A percentile compares a stretch with the other conserved stretches of the same genome.
phyloP scores from a whole-genome alignment of 2,797 vertebrate genomes.

The Danio kyathit region DNA sequence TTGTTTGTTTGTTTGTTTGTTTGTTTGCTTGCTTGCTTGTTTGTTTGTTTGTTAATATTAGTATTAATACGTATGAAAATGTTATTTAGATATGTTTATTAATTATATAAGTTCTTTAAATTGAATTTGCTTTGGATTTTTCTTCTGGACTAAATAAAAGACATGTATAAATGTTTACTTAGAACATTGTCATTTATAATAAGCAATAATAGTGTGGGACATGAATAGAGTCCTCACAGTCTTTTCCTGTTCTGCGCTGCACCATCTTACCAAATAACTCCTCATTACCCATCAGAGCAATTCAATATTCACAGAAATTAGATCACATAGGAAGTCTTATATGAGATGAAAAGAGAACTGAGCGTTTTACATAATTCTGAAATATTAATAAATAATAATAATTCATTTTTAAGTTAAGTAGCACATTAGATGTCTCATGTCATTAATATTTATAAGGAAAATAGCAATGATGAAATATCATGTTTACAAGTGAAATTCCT shows the following conservation, averaged over 20 bases:
- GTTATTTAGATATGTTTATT: too few species aligned
- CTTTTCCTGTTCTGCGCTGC: background rate
- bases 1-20: too few species aligned
- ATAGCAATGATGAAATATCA: conserved; percentile 5
- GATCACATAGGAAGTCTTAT: background rate
- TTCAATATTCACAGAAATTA: background rate
- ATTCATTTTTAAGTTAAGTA: conserved; percentile 1
- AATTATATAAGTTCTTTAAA: background rate
- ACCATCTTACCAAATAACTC: background rate
- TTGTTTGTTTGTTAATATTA: too few species aligned
- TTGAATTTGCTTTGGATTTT: background rate
- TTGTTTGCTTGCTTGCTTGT: too few species aligned
- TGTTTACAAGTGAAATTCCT: background rate
- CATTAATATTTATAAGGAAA: conserved; percentile 7
- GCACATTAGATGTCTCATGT: background rate
- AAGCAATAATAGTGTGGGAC: background rate
- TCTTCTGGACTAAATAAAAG: background rate
- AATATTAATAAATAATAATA: conserved; percentile 18
- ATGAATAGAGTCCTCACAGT: background rate
- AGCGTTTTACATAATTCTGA: background rate
- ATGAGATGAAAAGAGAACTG: background rate
- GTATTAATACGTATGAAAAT: too few species aligned
- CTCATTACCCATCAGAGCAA: conserved; percentile 6
- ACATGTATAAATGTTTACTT: background rate
- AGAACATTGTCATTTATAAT: background rate